A percentile compares a stretch with the other conserved stretches of the same genome.
These are phyloP conservation scores for Macrophya annulata DNA, from an alignment of 2,888 invertebrate species.

Conservation along the genomic window DNA sequence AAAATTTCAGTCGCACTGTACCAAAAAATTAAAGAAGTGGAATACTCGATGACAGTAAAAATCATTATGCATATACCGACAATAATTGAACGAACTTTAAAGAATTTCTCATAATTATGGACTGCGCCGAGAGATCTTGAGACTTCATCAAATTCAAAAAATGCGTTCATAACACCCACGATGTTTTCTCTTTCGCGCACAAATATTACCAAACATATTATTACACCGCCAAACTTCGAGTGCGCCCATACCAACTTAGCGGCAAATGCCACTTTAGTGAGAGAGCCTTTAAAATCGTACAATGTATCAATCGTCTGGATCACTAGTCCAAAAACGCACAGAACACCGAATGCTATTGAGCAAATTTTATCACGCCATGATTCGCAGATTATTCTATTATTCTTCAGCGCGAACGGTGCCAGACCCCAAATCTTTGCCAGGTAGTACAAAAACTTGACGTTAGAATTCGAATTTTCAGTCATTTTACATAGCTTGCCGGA, in stretches of 20 bases:
- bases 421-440: slow-evolving; percentile 17
- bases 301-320: background rate
- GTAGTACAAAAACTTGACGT: slow-evolving; percentile 14
- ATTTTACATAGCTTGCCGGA: background rate
- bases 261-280: background rate
- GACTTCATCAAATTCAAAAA: background rate
- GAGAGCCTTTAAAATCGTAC: background rate
- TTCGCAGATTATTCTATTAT: background rate
- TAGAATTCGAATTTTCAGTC: background rate
- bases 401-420: background rate
- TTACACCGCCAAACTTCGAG: background rate
- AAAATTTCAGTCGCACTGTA: background rate
- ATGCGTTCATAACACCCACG: background rate
- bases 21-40: background rate
- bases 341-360: background rate
- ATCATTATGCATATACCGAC: background rate
- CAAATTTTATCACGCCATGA: background rate
- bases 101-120: background rate
- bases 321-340: background rate
- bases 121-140: background rate
- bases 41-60: background rate
- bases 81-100: background rate
- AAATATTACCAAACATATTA: background rate
- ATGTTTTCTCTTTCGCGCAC: background rate
- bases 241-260: no score